These are phyloP conservation scores for Riptortus pedestris DNA, from an alignment of 1,140 invertebrate genomes.

Conservation along the genomic window DNA sequence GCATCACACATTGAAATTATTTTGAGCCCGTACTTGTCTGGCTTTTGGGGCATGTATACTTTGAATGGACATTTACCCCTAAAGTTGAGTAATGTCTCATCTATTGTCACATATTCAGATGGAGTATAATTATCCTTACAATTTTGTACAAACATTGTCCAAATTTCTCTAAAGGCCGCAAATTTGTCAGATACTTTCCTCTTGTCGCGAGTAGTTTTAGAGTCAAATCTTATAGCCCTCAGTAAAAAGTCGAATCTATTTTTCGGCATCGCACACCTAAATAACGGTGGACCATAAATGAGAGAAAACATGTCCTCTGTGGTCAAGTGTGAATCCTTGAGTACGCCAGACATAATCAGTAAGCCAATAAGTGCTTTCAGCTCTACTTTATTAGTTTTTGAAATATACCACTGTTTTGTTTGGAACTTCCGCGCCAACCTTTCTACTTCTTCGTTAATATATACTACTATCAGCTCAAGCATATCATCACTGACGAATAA, in stretches of 20 bases:
- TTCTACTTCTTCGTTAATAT: too few relatives aligned
- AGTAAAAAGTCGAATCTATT: neutral
- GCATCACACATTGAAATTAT: neutral
- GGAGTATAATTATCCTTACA: neutral
- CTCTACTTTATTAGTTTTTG: too few relatives aligned
- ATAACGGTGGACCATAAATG: neutral
- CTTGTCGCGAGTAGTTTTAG: neutral
- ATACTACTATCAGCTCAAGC: too few relatives aligned
- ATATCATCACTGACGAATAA: too few relatives aligned
- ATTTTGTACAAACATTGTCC: neutral
- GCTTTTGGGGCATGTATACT: neutral
- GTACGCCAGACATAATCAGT: neutral
- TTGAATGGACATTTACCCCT: neutral
- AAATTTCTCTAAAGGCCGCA: neutral
- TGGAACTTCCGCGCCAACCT: too few relatives aligned
- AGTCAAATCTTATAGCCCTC: neutral
- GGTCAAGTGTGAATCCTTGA: neutral
- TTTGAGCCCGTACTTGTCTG: neutral
- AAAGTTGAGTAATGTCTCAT: neutral
- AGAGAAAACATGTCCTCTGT: neutral
- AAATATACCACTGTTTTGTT: too few relatives aligned
- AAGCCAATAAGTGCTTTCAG: too few relatives aligned
- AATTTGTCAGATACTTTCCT: neutral
- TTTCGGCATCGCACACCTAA: neutral
- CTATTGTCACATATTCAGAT: neutral